These are phyloP conservation scores for Cephus rjabovi DNA, from an alignment of 2,888 invertebrate species.

Conservation along the genomic window DNA sequence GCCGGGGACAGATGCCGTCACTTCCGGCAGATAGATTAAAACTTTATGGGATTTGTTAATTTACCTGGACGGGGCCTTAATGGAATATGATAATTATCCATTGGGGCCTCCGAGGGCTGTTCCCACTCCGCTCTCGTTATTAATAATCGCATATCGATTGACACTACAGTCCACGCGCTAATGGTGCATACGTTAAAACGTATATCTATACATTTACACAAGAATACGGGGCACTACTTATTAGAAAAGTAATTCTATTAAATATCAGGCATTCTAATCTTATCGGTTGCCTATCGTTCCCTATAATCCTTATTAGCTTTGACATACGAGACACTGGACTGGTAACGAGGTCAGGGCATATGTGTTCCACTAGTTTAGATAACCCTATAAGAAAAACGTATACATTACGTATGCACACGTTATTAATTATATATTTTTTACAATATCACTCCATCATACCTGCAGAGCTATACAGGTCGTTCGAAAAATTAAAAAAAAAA, in stretches of 20 bases:
- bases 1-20: conserved; percentile 55
- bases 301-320: neutral
- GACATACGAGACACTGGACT: neutral
- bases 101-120: neutral
- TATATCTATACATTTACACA: neutral
- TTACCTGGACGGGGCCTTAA: conserved; percentile 37
- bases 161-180: neutral
- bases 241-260: neutral
- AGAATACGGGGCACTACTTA: conserved; percentile 1
- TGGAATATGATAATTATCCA: conserved; percentile 33
- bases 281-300: neutral
- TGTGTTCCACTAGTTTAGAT: neutral
- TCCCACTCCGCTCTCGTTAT: conserved; percentile 5
- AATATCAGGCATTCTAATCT: neutral
- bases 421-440: neutral
- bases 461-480: neutral
- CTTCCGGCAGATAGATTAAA: conserved; percentile 51
- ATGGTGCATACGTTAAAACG: neutral
- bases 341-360: conserved; percentile 1
- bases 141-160: neutral
- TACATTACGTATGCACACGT: neutral
- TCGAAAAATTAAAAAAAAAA: neutral
- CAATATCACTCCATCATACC: neutral
- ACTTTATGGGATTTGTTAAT: conserved; percentile 46
- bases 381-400: neutral